Conservation (phyloP, 2,888 invertebrate genomes). For the Cheilosia vernalis region DNA sequence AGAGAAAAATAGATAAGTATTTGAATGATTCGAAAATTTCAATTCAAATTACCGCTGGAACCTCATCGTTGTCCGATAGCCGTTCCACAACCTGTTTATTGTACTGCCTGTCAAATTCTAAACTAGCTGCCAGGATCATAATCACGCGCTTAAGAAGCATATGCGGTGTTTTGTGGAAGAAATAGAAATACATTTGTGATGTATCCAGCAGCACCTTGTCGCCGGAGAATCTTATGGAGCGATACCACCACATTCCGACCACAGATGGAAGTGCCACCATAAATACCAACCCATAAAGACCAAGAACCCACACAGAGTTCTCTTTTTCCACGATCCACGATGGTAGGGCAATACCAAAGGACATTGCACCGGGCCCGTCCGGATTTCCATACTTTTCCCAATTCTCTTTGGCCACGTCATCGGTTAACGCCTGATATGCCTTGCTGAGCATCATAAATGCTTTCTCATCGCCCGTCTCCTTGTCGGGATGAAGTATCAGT, state of each 20-base stretch:
- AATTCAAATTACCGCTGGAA: conserved; percentile 89
- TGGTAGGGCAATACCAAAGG: conserved; percentile 99
- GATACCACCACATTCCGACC: conserved; percentile 99
- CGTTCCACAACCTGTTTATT: conserved; percentile 97
- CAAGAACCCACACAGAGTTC: conserved; percentile 98
- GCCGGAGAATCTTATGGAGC: conserved; percentile 97
- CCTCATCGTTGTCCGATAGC: conserved; percentile 96
- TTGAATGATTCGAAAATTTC: not conserved
- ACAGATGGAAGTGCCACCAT: conserved; percentile 97
- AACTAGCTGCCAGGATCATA: conserved; percentile 98
- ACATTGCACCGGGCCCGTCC: conserved; percentile 99
- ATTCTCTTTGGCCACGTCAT: conserved; percentile 98
- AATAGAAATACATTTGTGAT: conserved; percentile 97
- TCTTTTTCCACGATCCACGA: conserved; percentile 99
- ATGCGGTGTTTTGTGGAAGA: conserved; percentile 97
- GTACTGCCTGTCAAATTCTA: conserved; percentile 96
- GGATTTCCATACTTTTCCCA: conserved; percentile 99
- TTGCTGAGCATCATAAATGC: conserved; percentile 99
- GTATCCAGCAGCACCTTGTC: conserved; percentile 98
- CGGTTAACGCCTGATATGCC: conserved; percentile 95
- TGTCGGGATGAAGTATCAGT: conserved; percentile 97
- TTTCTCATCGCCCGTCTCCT: conserved; percentile 98
- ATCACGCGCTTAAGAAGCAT: conserved; percentile 97
- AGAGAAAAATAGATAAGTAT: conserved; percentile 77
- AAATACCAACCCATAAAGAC: conserved; percentile 97